Evolutionary conservation across 2,797 vertebrate species (phyloP), one percentile per base, ranked within the genome.

Genomic region (Coendou prehensilis): DNA sequence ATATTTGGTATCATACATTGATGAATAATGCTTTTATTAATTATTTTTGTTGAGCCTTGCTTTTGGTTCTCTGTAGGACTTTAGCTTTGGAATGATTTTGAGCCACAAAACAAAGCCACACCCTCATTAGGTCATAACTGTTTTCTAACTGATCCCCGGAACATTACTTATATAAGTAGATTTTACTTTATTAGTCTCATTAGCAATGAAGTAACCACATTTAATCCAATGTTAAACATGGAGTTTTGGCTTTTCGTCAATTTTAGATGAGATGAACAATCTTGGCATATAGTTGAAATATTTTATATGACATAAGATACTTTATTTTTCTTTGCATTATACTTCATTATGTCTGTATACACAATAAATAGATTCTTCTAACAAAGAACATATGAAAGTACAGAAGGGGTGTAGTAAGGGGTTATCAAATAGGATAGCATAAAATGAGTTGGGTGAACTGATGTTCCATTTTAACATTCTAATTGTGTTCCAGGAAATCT

Each of bases 81-180:
- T 97, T 45, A 78, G 17, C 23, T 95, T 63, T 71, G 41, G 87
- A 56, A 80, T 45, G 47, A 89, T 92, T 94, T 59, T 85, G 64
- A 96, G 75, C 92, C 28, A 96, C 61, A 94, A 87, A 92, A 81
- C 22, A 85, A 28, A 71, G 71, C 94, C 75, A 93, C 69, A 90
- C 95, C 89, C 59, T 96, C 56, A 75, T 98, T 92, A 96, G 37
- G 59, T 96, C 96, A 95, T 89, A 81, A 87, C 5, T 87, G 30
- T 11, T 95, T 87, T 95, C 79, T 95, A 41, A 92, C 57, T 90
- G 50, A 84, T 97, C 63, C 84, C 33, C 91, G 56, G 37, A 79
- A 79, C 69, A 93, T 79, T 79, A 93, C 82, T 94, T 93, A 91
- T 73, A 4, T 84, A 84, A 91, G 45, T 91, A 89, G 52, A 78